Evolutionary conservation across 2,113 vertebrate species (phyloP).

Genomic region (Chrysochloris asiatica): DNA sequence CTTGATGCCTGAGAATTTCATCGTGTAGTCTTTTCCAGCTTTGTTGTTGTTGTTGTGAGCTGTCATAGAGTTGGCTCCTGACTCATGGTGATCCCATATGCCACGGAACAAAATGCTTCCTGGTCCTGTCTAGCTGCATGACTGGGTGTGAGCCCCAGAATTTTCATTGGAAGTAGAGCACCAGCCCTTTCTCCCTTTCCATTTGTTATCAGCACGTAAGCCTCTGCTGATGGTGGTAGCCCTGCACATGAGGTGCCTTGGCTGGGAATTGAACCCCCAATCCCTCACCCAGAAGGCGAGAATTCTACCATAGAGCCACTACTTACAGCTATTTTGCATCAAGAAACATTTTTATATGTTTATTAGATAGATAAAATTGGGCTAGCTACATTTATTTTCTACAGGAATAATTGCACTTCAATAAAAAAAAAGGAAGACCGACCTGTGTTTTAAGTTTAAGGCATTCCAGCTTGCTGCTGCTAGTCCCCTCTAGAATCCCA

Average conservation of each 20-base stretch:
- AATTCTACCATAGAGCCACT: background rate
- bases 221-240: background rate
- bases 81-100: background rate
- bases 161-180: background rate
- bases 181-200: background rate
- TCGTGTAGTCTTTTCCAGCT: background rate
- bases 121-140: background rate
- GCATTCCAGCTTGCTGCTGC: background rate
- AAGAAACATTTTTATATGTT: background rate
- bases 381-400: too few relatives aligned
- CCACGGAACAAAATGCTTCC: background rate
- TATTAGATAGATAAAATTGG: background rate
- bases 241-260: background rate
- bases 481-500: background rate
- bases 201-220: background rate
- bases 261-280: background rate
- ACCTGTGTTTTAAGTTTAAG: background rate
- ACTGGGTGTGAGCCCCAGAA: background rate
- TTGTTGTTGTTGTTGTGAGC: background rate
- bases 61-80: background rate
- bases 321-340: background rate
- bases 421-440: too few relatives aligned
- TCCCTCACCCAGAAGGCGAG: background rate
- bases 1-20: background rate
- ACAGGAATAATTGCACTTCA: too few relatives aligned